phyloP scores from a whole-genome alignment of 2,113 vertebrate genomes.

The Fulica atra region DNA sequence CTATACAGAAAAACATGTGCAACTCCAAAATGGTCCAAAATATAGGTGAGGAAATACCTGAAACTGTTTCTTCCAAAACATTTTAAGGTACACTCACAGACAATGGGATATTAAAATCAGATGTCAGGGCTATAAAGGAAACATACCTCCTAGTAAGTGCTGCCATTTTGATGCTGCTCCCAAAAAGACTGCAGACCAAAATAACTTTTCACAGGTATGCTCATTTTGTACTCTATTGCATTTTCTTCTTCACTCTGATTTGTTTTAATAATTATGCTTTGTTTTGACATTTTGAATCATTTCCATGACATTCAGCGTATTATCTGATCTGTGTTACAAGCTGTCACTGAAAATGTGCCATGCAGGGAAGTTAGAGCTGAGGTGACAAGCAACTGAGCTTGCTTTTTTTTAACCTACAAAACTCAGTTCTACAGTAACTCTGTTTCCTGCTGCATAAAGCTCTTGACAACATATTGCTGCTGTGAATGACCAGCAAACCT shows the following conservation, averaged over 20 bases:
- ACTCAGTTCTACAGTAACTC: not conserved
- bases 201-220: conserved; percentile 15
- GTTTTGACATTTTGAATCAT: conserved; percentile 53
- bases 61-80: not conserved
- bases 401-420: not conserved
- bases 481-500: not conserved
- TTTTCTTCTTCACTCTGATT: not conserved
- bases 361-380: conserved; percentile 10
- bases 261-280: conserved; percentile 59
- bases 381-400: not conserved
- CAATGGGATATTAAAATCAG: not conserved
- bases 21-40: not conserved
- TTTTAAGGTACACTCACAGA: not conserved
- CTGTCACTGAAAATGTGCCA: conserved; percentile 37
- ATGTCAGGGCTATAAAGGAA: not conserved
- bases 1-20: not conserved
- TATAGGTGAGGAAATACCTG: not conserved
- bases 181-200: not conserved
- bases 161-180: not conserved
- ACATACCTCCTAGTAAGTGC: not conserved
- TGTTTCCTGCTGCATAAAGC: not conserved
- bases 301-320: conserved; percentile 15
- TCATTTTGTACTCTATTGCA: conserved; percentile 9
- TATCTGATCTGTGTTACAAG: conserved; percentile 17
- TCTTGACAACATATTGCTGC: not conserved